phyloP scores from a whole-genome alignment of 2,113 vertebrate species.

The Orthochromis indermauri region DNA sequence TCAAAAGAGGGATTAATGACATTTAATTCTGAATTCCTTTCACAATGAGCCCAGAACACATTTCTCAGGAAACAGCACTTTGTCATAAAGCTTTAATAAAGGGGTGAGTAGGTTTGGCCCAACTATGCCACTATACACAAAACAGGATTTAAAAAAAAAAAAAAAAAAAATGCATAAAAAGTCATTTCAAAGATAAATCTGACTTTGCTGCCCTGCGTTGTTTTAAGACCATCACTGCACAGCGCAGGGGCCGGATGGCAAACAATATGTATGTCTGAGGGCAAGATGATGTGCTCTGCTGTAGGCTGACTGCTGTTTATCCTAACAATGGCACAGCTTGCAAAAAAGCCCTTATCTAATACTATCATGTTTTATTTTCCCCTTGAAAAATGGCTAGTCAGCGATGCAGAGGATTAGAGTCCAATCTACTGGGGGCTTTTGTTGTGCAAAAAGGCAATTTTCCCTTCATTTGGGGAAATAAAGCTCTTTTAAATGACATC shows the following conservation, averaged over 20 bases:
- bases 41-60: not conserved
- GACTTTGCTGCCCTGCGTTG: not conserved
- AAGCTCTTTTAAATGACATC: constrained; percentile 35
- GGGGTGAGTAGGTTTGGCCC: not conserved
- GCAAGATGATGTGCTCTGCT: constrained; percentile 1
- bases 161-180: not conserved
- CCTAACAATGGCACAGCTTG: constrained; percentile 25
- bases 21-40: not conserved
- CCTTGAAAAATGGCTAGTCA: constrained; percentile 50
- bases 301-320: constrained; percentile 13
- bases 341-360: constrained; percentile 43
- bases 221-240: not conserved
- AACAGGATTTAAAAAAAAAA: not conserved
- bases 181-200: not conserved
- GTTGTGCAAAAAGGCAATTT: constrained; percentile 40
- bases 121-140: not conserved
- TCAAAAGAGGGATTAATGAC: constrained; percentile 6
- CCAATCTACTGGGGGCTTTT: constrained; percentile 41
- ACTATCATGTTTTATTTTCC: constrained; percentile 49
- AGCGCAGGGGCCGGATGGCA: not conserved
- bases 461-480: constrained; percentile 35
- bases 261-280: not conserved
- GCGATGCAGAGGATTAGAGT: constrained; percentile 42
- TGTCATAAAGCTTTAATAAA: not conserved
- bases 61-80: not conserved